Evolutionary conservation across 1,140 invertebrate genomes (phyloP), one percentile per base, ranked within the genome.

Genomic region (Homarus americanus): DNA sequence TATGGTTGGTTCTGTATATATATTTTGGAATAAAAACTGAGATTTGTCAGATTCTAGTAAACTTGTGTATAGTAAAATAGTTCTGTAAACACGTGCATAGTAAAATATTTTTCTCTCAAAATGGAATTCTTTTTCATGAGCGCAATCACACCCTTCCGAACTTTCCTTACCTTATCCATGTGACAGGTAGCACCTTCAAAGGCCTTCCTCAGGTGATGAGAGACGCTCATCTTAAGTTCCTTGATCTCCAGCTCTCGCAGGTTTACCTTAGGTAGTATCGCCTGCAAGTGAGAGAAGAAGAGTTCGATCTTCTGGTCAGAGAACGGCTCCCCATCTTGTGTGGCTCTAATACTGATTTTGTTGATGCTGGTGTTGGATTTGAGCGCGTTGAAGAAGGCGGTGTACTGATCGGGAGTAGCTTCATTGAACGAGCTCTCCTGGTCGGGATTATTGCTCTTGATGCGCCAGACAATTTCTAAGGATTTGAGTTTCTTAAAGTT

Each of bases 391-490:
- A 92, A 92, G 87, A 92, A 92, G 2, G 73, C 79, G 17, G 53
- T 24, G 82, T 91, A 91, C 12, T 83, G 90, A 32, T 91, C 66
- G n/a, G 88, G 78, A 58, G 66, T 88, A 0, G 92, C 92, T 49
- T 92, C 92, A 12, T 79, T 80, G 66, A 92, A 92, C 24, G 92
- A 92, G 66, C 92, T 92, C 78, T 92, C 92, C 66, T 92, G 92
- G 80, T 92, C 92, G 3, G 92, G 92, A 32, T 91, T 92, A 58
- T 73, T 91, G 80, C 92, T 92, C 87, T 92, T 92, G 10, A 92
- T 92, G 10, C 90, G 73, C 90, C 90, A 91, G 20, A 89, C 92
- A 69, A 92, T 84, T 49, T 91, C 84, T 32, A 92, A 63, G 9
- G 89, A 85, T n/a, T 87, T 82, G 38, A 92, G 87, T 28, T 69